A percentile compares a stretch with the other conserved stretches of the same genome.
Evolutionary conservation across 2,113 vertebrate species (phyloP).

Genomic region (Anguilla rostrata): DNA sequence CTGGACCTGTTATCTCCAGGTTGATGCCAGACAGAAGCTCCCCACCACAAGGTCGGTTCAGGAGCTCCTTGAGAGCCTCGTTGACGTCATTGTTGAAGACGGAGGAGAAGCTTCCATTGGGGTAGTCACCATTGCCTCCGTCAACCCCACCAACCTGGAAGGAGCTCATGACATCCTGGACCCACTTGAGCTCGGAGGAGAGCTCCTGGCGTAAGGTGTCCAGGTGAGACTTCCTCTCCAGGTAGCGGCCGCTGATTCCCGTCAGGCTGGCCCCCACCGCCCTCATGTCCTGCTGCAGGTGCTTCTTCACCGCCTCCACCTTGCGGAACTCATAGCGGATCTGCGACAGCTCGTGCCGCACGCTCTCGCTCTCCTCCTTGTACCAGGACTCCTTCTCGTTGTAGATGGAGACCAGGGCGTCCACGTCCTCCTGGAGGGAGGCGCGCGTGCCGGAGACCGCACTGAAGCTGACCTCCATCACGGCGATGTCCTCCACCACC

Average conservation of each 20-base stretch:
- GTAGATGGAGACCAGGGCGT: constrained; percentile 81
- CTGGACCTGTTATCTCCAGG: constrained; percentile 56
- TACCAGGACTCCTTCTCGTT: constrained; percentile 85
- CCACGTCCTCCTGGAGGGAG: constrained; percentile 78
- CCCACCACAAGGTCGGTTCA: constrained; percentile 62
- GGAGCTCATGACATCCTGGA: constrained; percentile 74
- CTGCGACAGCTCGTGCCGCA: constrained; percentile 79
- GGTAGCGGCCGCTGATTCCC: constrained; percentile 60
- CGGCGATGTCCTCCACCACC: constrained; percentile 74
- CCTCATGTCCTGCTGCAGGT: constrained; percentile 73
- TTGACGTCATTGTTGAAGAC: constrained; percentile 63
- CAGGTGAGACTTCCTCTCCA: constrained; percentile 72
- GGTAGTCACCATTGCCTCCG: constrained; percentile 35
- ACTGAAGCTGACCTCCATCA: constrained; percentile 58
- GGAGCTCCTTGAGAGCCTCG: constrained; percentile 72
- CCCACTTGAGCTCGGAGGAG: constrained; percentile 75
- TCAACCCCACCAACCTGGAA: constrained; percentile 58
- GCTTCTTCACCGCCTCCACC: constrained; percentile 71
- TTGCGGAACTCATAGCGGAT: constrained; percentile 79
- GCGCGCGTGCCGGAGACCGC: constrained; percentile 60
- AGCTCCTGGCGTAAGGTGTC: constrained; percentile 77
- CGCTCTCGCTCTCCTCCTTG: constrained; percentile 74
- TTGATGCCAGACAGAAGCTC: constrained; percentile 69
- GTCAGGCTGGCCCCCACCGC: constrained; percentile 60
- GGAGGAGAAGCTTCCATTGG: constrained; percentile 58